Conservation (phyloP, 1,140 invertebrate species). For the Drosophila kanapiae region DNA sequence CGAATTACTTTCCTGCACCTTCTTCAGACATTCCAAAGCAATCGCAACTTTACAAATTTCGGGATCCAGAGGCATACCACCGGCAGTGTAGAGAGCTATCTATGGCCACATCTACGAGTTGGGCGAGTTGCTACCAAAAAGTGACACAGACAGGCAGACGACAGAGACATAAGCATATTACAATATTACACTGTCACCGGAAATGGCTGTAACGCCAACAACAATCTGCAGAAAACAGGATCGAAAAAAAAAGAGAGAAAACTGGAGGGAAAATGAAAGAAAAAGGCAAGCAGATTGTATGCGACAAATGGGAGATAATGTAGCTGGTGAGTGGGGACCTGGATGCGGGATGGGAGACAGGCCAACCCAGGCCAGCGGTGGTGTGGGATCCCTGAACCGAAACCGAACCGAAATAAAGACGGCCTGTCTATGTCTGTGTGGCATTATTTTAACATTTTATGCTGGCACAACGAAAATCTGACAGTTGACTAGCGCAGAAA, state of each 20-base stretch:
- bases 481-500: conserved; percentile 81
- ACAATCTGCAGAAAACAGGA: conserved; percentile 26
- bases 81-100: conserved; percentile 36
- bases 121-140: conserved; percentile 32
- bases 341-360: conserved; percentile 20
- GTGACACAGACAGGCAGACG: conserved; percentile 57
- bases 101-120: conserved; percentile 43
- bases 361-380: conserved; percentile 12
- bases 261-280: conserved; percentile 32
- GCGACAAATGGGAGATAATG: conserved; percentile 83
- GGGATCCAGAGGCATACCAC: neutral
- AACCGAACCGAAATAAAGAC: conserved; percentile 61
- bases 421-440: conserved; percentile 67
- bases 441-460: conserved; percentile 84
- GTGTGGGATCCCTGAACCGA: conserved; percentile 22
- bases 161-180: conserved; percentile 82
- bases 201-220: conserved; percentile 62
- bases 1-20: conserved; percentile 3
- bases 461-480: conserved; percentile 83
- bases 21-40: conserved; percentile 4
- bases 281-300: conserved; percentile 77
- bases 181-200: conserved; percentile 83
- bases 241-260: conserved; percentile 2
- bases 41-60: conserved; percentile 28
- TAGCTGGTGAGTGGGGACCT: conserved; percentile 63